Conservation (phyloP, 2,888 invertebrate genomes). For the Hecatera dysodea region DNA sequence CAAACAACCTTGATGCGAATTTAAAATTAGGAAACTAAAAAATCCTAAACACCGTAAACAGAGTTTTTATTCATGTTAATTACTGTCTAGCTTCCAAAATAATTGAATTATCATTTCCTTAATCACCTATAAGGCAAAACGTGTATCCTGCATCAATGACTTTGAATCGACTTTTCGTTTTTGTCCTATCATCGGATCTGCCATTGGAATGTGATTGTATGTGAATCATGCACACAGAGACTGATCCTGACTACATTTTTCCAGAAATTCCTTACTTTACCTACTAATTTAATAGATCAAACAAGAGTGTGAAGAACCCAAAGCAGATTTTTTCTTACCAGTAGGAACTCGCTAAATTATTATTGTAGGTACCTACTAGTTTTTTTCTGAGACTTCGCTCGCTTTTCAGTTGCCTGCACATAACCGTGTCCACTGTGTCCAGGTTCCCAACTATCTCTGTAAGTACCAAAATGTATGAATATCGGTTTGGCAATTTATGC, state of each 20-base stretch:
- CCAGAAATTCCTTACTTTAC: not conserved
- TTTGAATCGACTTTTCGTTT: constrained; percentile 22
- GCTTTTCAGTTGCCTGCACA: too few relatives aligned
- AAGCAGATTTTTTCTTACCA: not conserved
- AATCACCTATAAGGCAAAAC: constrained; percentile 38
- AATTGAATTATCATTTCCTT: constrained; percentile 48
- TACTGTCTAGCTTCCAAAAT: constrained; percentile 43
- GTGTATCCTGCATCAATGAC: constrained; percentile 25
- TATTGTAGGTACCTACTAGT: too few relatives aligned
- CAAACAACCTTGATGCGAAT: constrained; percentile 50
- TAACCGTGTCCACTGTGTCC: too few relatives aligned
- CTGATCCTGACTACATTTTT: not conserved
- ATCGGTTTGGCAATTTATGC: too few relatives aligned
- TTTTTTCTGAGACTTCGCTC: too few relatives aligned
- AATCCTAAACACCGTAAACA: constrained; percentile 39
- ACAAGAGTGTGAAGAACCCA: not conserved
- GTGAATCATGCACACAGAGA: constrained; percentile 2
- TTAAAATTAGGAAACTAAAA: constrained; percentile 39
- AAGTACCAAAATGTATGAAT: too few relatives aligned
- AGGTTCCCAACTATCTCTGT: too few relatives aligned
- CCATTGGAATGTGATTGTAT: not conserved
- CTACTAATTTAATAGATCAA: not conserved
- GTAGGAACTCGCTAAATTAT: too few relatives aligned
- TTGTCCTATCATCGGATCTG: constrained; percentile 18
- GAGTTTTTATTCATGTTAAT: constrained; percentile 54